These are phyloP conservation scores for Gymnosoma rotundatum DNA, from an alignment of 2,888 invertebrate genomes.

Conservation along the genomic window DNA sequence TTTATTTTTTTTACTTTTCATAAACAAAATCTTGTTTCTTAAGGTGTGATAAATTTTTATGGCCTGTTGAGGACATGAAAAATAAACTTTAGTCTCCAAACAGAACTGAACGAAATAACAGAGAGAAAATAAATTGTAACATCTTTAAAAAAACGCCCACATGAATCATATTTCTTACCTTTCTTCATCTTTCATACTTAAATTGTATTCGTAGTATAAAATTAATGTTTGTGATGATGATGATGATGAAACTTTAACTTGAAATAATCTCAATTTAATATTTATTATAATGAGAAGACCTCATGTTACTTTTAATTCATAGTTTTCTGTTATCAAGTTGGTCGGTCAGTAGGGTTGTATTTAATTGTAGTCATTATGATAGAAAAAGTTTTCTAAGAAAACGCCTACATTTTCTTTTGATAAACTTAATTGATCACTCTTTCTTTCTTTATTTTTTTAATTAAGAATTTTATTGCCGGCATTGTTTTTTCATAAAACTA, in stretches of 20 bases:
- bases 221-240: constrained; percentile 18
- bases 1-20: neutral
- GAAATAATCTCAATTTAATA: neutral
- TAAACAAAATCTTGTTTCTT: constrained; percentile 46
- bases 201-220: neutral
- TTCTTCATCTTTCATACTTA: neutral
- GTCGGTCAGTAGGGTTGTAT: constrained; percentile 17
- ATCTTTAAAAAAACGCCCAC: constrained; percentile 62
- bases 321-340: neutral
- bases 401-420: constrained; percentile 29
- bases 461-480: constrained; percentile 15
- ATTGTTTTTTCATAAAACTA: constrained; percentile 22
- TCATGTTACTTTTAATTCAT: neutral
- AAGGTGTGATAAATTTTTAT: constrained; percentile 62
- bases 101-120: neutral
- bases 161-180: constrained; percentile 4
- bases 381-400: constrained; percentile 3
- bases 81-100: neutral
- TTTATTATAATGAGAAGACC: constrained; percentile 7
- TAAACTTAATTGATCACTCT: neutral
- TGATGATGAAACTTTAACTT: constrained; percentile 2
- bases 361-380: constrained; percentile 46
- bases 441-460: neutral
- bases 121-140: constrained; percentile 42
- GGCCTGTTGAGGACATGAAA: constrained; percentile 35